Evolutionary conservation across 1,140 invertebrate genomes (phyloP).

Genomic region (Drosophila yakuba): DNA sequence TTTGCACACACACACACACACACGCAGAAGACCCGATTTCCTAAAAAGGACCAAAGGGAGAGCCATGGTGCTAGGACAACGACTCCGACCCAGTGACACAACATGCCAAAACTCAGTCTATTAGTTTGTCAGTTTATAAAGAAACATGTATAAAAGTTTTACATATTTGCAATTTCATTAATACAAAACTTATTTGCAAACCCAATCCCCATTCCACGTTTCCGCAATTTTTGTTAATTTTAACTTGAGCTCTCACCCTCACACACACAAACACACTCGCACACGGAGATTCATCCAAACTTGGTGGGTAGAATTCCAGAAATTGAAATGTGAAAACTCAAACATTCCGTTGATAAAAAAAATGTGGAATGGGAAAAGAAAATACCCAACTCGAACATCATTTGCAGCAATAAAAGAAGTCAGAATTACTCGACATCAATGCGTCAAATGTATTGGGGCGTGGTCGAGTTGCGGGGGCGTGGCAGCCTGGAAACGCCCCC

Average conservation of each 20-base stretch:
- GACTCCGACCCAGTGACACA: constrained; percentile 57
- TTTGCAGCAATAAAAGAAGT: constrained; percentile 75
- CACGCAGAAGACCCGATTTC: constrained; percentile 30
- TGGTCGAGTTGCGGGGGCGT: constrained; percentile 9
- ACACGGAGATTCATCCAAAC: constrained; percentile 42
- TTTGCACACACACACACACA: constrained; percentile 48
- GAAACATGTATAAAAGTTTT: constrained; percentile 80
- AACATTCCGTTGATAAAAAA: constrained; percentile 72
- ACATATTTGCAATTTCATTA: constrained; percentile 83
- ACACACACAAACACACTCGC: constrained; percentile 1
- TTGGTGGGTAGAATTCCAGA: constrained; percentile 67
- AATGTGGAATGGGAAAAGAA: constrained; percentile 30
- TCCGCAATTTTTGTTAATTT: constrained; percentile 76
- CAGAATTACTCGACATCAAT: constrained; percentile 56
- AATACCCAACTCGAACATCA: constrained; percentile 74
- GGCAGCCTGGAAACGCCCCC: not conserved
- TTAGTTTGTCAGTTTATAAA: constrained; percentile 83
- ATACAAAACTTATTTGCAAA: constrained; percentile 76
- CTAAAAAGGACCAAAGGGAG: constrained; percentile 26
- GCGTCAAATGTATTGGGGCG: constrained; percentile 58
- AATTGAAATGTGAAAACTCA: constrained; percentile 83
- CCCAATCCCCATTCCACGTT: constrained; percentile 10
- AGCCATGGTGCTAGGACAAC: constrained; percentile 14
- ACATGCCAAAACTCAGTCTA: constrained; percentile 80
- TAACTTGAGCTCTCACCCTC: constrained; percentile 56